Conservation (phyloP, 1,140 invertebrate species). For the Saxidomus purpurata region DNA sequence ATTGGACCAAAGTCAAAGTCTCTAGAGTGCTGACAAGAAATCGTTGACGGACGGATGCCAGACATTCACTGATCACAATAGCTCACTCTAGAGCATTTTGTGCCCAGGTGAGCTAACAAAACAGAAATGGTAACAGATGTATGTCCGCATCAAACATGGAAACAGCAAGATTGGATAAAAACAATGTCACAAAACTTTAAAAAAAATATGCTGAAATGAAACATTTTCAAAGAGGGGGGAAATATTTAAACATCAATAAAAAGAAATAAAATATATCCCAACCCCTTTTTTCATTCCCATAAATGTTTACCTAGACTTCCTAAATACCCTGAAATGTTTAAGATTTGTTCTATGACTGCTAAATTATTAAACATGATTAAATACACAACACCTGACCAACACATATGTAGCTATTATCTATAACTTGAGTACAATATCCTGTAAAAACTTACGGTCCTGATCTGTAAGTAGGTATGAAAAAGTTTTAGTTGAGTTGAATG, state of each 20-base stretch:
- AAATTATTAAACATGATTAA: not conserved
- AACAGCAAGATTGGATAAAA: no score
- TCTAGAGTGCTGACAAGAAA: no score
- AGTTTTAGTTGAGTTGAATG: not conserved
- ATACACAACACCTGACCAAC: not conserved
- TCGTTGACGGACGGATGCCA: no score
- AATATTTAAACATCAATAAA: no score
- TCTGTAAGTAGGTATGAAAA: not conserved
- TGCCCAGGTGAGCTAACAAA: not conserved
- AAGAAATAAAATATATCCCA: not conserved
- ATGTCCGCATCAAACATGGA: no score
- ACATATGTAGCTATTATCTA: not conserved
- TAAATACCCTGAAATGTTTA: not conserved
- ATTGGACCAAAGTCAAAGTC: no score
- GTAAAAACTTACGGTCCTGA: slow-evolving; percentile 27
- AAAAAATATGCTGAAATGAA: no score
- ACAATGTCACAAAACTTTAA: no score
- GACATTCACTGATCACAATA: no score
- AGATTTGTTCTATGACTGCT: slow-evolving; percentile 13
- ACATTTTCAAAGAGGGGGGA: no score
- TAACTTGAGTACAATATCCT: not conserved
- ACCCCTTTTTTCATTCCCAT: not conserved
- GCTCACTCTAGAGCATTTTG: not conserved
- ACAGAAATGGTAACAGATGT: not conserved
- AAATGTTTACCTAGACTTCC: not conserved